Conservation (phyloP, 2,888 invertebrate species). For the Hirudinaria manillensis region DNA sequence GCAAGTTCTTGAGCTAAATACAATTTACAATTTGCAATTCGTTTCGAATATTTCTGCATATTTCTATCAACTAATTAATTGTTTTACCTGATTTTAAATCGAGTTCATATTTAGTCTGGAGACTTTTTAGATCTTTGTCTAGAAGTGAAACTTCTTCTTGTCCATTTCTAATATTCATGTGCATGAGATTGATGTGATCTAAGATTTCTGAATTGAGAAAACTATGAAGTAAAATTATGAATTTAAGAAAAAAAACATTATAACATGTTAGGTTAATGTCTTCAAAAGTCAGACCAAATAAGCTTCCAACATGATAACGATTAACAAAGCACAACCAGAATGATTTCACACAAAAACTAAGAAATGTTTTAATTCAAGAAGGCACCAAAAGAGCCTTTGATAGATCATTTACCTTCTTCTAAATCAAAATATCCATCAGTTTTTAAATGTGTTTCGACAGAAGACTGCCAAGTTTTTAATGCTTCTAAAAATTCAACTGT, state of each 20-base stretch:
- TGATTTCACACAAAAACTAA: too few species aligned
- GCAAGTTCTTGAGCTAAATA: not conserved
- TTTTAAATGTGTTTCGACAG: not conserved
- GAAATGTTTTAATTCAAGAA: too few species aligned
- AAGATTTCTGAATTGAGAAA: not conserved
- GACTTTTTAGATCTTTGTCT: not conserved
- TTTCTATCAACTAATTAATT: not conserved
- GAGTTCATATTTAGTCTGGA: not conserved
- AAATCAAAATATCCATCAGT: not conserved
- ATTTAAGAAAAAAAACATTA: too few species aligned
- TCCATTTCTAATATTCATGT: not conserved
- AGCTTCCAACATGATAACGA: too few species aligned
- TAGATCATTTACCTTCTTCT: not conserved
- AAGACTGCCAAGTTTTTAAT: not conserved
- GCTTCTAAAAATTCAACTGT: not conserved
- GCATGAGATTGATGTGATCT: not conserved
- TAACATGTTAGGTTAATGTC: too few species aligned
- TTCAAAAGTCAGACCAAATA: too few species aligned
- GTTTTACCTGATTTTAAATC: conserved; percentile 3
- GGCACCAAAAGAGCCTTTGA: too few species aligned
- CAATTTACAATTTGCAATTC: not conserved
- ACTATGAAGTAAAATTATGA: too few species aligned
- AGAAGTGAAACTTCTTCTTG: not conserved
- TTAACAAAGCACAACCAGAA: too few species aligned
- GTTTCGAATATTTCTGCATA: not conserved